Base-by-base conservation (phyloP, 2,888 invertebrate species). In the Leptarthrus brevirostris region DNA sequence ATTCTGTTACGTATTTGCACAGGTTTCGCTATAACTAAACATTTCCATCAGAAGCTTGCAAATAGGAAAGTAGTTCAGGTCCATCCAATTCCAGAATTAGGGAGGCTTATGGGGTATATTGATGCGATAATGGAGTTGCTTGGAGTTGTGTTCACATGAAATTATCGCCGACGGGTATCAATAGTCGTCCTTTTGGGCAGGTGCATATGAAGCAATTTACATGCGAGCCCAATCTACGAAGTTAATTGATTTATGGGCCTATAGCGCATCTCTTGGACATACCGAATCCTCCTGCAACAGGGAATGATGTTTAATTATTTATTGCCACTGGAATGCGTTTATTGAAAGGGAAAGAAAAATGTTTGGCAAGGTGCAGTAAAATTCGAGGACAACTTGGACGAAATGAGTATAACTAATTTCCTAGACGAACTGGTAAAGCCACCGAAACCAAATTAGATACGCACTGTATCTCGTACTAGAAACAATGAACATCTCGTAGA, bases 141-240 rank as follows among this genome's bases (percentile, higher is more conserved):
- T 49, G 16, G 53, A 61, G 36, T 64, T 52, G 47, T 52, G 73
- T 64, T 61, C 58, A 64, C 64, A 73, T 53, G 73, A 53, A 73
- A 73, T 73, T 73, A 73, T 73, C 58, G 73, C 73, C 73, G 53
- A 26, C 73, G 73, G 73, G 61, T 73, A 73, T 73, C 73, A 73
- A 73, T 73, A 61, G 73, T 49, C 64, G 36, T 52, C 56, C 64
- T 64, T 73, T 61, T 14, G 40, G 72, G 72, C 66, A 72, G 74
- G 64, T 74, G 72, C 74, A 74, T 74, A 74, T 74, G 74, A 74
- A 72, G 72, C 74, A 74, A 74, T 74, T 74, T 74, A 74, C 72
- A 74, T 74, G 69, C 74, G 74, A 66, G 72, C 16, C 69, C 74
- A 74, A 74, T 74, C 74, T 74, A 72, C 49, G 66, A 40, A 53